Percentiles rank a stretch among this genome's conserved stretches.
These are phyloP conservation scores for Agrotis exclamationis DNA, from an alignment of 2,888 invertebrate genomes.

Conservation along the genomic window DNA sequence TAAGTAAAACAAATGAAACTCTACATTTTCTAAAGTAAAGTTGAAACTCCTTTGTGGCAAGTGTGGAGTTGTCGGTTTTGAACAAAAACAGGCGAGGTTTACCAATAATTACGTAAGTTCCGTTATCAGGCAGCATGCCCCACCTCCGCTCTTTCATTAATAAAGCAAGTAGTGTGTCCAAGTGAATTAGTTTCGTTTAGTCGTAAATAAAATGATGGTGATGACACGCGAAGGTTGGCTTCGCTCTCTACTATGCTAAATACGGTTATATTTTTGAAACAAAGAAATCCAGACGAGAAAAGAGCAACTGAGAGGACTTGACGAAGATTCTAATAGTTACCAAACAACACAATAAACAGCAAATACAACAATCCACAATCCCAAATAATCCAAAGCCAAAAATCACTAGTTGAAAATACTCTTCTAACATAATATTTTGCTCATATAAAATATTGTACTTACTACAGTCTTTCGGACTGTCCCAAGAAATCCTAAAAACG, in stretches of 20 bases:
- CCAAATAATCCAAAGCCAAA: background rate
- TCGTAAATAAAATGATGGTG: constrained; percentile 60
- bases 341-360: background rate
- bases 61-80: constrained; percentile 15
- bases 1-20: constrained; percentile 39
- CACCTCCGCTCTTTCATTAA: constrained; percentile 79
- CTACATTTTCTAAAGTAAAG: constrained; percentile 32
- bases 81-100: constrained; percentile 62
- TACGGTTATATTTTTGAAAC: constrained; percentile 36
- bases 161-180: constrained; percentile 72
- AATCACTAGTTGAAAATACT: background rate
- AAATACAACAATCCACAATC: no score
- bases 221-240: constrained; percentile 66
- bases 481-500: background rate
- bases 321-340: background rate
- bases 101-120: constrained; percentile 83
- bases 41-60: constrained; percentile 19
- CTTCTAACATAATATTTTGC: no score
- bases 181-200: constrained; percentile 69
- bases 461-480: background rate
- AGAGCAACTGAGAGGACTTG: background rate
- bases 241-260: constrained; percentile 55
- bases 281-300: background rate
- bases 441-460: background rate
- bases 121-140: constrained; percentile 75